Evolutionary conservation across 2,888 invertebrate genomes (phyloP), one percentile per base, ranked within the genome.

Genomic region (Tenthredo livida): DNA sequence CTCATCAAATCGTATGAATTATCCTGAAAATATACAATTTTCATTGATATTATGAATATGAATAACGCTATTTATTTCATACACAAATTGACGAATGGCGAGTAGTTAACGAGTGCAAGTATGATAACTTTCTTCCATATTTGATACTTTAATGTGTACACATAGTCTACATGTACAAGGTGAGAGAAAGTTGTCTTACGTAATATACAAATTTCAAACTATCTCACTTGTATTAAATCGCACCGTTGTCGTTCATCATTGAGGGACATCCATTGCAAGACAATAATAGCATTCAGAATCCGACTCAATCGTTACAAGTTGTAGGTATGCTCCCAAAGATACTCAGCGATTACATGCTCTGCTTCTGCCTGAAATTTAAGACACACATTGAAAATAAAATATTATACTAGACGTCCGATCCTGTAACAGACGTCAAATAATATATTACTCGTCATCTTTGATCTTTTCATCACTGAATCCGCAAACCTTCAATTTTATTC

Each of bases 211-310:
- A 72, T 33, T 33, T 1, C 3, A 33, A 78, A 78, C 17, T n/a
- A 54, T 54, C 58, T 54, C 58, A 54, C 58, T 80, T 80, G 61
- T 37, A 58, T 61, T 21, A 80, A 61, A 61, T 80, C 37, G 47
- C 80, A 80, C 80, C n/a, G 61, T 37, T 25, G 25, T 80, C 5
- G n/a, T 80, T 40, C 80, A 61, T 80, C 61, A 40, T 29, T 50
- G 21, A 21, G 6, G 15, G 40, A 37, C 40, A 80, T 80, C 61
- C 40, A 40, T 80, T 21, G 25, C 9, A 80, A 61, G 80, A 61
- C 29, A 77, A 61, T n/a, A 15, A 61, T 61, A 37, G n/a, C 54
- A 77, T 37, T 37, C 21, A 40, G 25, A 33, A 80, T 61, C 15
- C 12, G 47, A 40, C 21, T 21, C 10, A 61, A 61, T 25, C 21